Evolutionary conservation across 2,797 vertebrate species (phyloP).

Genomic region (Malurus leucopterus): DNA sequence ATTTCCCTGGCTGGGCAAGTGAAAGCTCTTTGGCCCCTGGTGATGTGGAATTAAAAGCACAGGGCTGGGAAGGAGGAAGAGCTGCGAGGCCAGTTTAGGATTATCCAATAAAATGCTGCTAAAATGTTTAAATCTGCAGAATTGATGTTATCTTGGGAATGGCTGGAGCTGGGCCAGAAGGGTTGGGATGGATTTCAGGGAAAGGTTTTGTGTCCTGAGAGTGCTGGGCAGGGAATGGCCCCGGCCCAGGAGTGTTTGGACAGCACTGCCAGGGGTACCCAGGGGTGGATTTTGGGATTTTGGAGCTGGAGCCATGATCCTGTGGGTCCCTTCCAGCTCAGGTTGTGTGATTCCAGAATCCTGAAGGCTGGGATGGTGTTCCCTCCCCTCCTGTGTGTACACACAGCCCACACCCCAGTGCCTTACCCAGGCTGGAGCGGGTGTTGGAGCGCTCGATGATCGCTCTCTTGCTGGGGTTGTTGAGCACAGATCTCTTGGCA

Average conservation of each 20-base stretch:
- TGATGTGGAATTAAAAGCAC: background rate
- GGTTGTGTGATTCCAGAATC: fast-evolving
- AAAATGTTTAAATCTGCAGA: background rate
- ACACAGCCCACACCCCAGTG: background rate
- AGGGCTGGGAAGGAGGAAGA: background rate
- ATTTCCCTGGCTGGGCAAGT: background rate
- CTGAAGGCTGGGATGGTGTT: background rate
- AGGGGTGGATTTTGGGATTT: background rate
- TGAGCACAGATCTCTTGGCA: slow-evolving; percentile 97
- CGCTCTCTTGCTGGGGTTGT: slow-evolving; percentile 97
- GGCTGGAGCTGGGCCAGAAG: background rate
- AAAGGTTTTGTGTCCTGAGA: background rate
- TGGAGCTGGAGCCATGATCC: background rate
- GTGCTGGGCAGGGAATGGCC: background rate
- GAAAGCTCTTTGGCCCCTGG: background rate
- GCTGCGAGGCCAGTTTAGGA: background rate
- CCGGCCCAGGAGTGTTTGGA: fast-evolving
- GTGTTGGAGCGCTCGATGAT: slow-evolving; percentile 98
- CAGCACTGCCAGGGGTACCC: fast-evolving
- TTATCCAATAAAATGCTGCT: background rate
- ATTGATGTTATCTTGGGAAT: background rate
- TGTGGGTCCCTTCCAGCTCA: background rate
- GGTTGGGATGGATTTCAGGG: fast-evolving
- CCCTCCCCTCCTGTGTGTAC: background rate
- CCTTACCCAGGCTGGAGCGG: slow-evolving; percentile 93